Conservation (phyloP, 2,888 invertebrate genomes). For the Trimorus sp. region DNA sequence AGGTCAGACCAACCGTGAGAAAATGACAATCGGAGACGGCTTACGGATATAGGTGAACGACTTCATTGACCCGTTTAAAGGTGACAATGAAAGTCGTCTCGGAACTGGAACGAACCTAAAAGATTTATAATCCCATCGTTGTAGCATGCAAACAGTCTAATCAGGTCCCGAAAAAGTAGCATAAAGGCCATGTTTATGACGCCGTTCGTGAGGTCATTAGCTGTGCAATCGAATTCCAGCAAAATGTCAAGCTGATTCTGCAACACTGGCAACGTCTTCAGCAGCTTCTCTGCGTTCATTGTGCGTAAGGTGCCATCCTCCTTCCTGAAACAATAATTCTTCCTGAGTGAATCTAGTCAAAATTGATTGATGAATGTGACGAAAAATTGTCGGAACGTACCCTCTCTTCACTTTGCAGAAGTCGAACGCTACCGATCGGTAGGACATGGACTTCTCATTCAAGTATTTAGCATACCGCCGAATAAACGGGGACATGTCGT, state of each 20-base stretch:
- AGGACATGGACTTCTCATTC: constrained; percentile 99
- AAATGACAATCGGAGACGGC: too few species aligned
- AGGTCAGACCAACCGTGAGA: too few species aligned
- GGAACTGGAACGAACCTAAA: constrained; percentile 84
- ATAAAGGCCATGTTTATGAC: constrained; percentile 99
- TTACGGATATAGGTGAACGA: not conserved
- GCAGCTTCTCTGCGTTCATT: constrained; percentile 98
- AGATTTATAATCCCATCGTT: constrained; percentile 99
- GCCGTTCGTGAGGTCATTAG: constrained; percentile 98
- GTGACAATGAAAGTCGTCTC: not conserved
- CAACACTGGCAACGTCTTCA: constrained; percentile 97
- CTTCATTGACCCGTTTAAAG: constrained; percentile 1
- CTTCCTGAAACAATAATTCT: constrained; percentile 85
- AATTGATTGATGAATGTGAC: not conserved
- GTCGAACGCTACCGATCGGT: constrained; percentile 99
- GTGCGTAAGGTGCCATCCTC: constrained; percentile 98
- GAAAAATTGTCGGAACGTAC: constrained; percentile 83
- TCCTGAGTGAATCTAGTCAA: not conserved
- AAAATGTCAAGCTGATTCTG: constrained; percentile 97
- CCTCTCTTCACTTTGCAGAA: constrained; percentile 99
- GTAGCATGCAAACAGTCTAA: constrained; percentile 99
- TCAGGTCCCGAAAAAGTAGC: constrained; percentile 99
- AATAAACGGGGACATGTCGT: constrained; percentile 99
- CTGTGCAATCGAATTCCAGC: constrained; percentile 98
- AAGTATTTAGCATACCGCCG: constrained; percentile 99